Base-by-base conservation (phyloP, 2,113 vertebrate genomes). In the Hyaena hyaena region DNA sequence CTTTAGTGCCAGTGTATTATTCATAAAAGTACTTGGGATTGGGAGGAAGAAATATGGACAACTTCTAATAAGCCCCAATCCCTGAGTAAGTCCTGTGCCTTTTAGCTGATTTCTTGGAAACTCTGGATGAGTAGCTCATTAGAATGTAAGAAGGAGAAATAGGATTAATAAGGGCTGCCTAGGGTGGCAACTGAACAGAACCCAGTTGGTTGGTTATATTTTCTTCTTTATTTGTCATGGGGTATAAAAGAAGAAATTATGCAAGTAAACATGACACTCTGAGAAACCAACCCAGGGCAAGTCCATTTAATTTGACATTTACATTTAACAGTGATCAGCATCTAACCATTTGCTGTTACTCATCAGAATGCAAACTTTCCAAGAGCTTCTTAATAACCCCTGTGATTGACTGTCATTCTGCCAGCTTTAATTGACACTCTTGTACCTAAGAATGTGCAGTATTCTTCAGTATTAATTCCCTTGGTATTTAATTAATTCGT, bases 401-500 rank as follows among this genome's bases (percentile, higher is more conserved):
- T 88, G 88, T 2, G 50, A 98, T 93, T 90, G 4, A 97, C 0
- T 93, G 73, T 24, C 97, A 12, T 96, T 96, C 66, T 89, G 45
- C 33, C 73, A 73, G 58, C 35, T 5, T 74, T 94, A 96, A 96
- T 28, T 43, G 97, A 98, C 82, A 98, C 61, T 92, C 15, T 96
- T 97, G 19, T 5, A 92, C 4, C 10, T 26, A 88, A 95, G 84
- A 98, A 97, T 7, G 2, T 17, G 90, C 3, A 9, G 3, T 28
- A n/a, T 96, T 96, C 88, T 90, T 93, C 7, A 97, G 82, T 48
- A 84, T 63, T 63, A 90, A 98, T 90, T 88, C 91, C 68, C 90
- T 88, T 33, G 88, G 71, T 91, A 97, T 74, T 98, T 94, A 98
- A 97, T 98, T 98, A 98, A 98, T 97, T 97, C 66, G 79, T 66